Evolutionary conservation across 2,797 vertebrate species (phyloP).

Genomic region (Ibycter americanus): DNA sequence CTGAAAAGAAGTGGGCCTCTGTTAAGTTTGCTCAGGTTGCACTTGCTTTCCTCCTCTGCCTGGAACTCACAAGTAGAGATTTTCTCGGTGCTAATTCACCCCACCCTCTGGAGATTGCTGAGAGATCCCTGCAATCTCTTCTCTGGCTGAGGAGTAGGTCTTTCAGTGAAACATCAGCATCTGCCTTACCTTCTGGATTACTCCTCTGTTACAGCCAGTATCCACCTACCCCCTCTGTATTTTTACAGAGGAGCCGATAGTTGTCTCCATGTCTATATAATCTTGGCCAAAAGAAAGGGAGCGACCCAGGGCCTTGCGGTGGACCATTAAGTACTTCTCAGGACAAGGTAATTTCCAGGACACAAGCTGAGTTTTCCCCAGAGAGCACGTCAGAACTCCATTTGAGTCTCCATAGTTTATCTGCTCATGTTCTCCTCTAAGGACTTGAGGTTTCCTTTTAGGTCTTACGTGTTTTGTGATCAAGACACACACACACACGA

Average conservation of each 20-base stretch:
- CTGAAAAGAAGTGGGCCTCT: conserved; percentile 32
- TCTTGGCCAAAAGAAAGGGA: neutral
- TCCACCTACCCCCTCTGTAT: neutral
- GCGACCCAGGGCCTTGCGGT: neutral
- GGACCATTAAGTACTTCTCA: neutral
- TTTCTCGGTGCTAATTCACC: neutral
- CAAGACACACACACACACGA: neutral
- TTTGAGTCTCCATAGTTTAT: neutral
- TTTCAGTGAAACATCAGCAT: neutral
- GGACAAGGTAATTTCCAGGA: neutral
- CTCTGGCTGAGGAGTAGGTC: neutral
- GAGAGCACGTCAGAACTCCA: neutral
- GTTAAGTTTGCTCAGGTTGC: conserved; percentile 30
- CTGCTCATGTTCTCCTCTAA: neutral
- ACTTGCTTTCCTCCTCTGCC: neutral
- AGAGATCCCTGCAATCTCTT: neutral
- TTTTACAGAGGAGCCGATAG: neutral
- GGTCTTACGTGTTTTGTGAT: neutral
- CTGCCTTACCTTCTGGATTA: neutral
- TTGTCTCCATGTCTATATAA: neutral
- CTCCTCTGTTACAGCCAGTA: neutral
- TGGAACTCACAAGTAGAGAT: conserved; percentile 47
- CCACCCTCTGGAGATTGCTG: neutral
- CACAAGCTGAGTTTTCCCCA: neutral
- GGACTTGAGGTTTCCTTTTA: neutral